A percentile compares a stretch with the other conserved stretches of the same genome.
Evolutionary conservation across 2,888 invertebrate species (phyloP).

Genomic region (Lithophane ornitopus): DNA sequence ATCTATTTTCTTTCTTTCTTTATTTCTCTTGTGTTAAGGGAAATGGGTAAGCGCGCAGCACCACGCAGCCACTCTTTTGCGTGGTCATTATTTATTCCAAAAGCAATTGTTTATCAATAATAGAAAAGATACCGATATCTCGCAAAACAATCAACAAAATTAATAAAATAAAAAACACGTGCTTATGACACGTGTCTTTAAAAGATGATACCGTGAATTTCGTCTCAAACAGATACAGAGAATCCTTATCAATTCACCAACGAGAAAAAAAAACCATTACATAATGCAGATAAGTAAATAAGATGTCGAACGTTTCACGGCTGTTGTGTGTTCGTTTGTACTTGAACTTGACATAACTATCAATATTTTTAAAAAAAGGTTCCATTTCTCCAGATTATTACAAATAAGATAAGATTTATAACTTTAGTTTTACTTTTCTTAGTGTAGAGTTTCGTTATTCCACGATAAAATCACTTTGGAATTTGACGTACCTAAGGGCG

Average conservation of each 20-base stretch:
- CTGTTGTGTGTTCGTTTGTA: background rate
- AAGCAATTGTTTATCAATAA: background rate
- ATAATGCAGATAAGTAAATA: constrained; percentile 5
- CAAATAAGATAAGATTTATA: background rate
- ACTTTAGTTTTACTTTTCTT: background rate
- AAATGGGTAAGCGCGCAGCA: background rate
- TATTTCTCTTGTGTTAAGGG: background rate
- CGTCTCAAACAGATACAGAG: background rate
- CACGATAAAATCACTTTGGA: too few species aligned
- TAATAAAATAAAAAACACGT: constrained; percentile 19
- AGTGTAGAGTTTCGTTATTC: too few species aligned
- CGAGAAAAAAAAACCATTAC: constrained; percentile 4
- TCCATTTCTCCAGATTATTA: background rate
- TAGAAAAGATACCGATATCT: constrained; percentile 1
- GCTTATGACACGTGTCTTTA: constrained; percentile 2
- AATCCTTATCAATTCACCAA: constrained; percentile 1
- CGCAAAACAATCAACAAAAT: constrained; percentile 5
- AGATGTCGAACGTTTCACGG: background rate
- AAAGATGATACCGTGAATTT: background rate
- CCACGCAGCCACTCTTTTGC: background rate
- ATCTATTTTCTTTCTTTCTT: too few species aligned
- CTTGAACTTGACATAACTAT: background rate
- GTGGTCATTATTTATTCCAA: background rate
- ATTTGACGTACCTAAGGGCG: too few species aligned
- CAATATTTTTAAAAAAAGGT: background rate